These are phyloP conservation scores for Anguilla marmorata DNA, from an alignment of 2,797 vertebrate species.

Conservation along the genomic window DNA sequence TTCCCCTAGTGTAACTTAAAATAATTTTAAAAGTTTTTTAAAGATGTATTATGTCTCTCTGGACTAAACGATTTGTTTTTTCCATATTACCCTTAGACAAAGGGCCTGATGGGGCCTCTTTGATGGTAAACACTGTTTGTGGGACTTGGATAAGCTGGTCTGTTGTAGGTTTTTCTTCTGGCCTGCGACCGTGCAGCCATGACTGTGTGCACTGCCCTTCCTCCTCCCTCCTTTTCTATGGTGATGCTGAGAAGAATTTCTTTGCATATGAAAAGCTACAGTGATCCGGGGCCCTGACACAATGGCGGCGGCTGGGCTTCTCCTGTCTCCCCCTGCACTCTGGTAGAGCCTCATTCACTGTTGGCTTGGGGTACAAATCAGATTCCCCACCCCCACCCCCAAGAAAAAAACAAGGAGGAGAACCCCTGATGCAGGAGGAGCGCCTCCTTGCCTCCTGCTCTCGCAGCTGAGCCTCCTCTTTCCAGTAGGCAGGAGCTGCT, in stretches of 20 bases:
- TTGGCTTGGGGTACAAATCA: constrained; percentile 30
- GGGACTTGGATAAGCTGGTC: constrained; percentile 65
- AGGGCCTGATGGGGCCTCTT: constrained; percentile 61
- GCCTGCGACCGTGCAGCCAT: constrained; percentile 56
- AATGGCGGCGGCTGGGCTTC: constrained; percentile 64
- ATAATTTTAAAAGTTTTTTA: constrained; percentile 53
- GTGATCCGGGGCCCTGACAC: constrained; percentile 66
- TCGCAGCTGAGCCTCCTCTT: constrained; percentile 50
- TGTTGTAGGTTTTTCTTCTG: constrained; percentile 62
- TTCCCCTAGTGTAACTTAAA: too few relatives aligned
- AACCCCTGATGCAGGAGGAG: neutral
- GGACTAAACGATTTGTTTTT: constrained; percentile 59
- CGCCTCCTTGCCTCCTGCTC: constrained; percentile 45
- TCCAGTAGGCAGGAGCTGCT: constrained; percentile 57
- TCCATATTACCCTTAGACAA: constrained; percentile 69
- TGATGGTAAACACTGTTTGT: constrained; percentile 61
- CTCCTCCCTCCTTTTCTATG: constrained; percentile 69
- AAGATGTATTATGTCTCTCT: constrained; percentile 68
- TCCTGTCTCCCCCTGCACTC: constrained; percentile 61
- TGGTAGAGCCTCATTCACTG: constrained; percentile 56
- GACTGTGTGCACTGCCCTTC: constrained; percentile 71
- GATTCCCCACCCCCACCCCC: neutral
- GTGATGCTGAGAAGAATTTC: constrained; percentile 69
- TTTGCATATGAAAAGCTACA: constrained; percentile 77
- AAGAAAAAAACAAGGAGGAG: neutral